These are phyloP conservation scores for Strix aluco DNA, from an alignment of 2,113 vertebrate species.

Conservation along the genomic window DNA sequence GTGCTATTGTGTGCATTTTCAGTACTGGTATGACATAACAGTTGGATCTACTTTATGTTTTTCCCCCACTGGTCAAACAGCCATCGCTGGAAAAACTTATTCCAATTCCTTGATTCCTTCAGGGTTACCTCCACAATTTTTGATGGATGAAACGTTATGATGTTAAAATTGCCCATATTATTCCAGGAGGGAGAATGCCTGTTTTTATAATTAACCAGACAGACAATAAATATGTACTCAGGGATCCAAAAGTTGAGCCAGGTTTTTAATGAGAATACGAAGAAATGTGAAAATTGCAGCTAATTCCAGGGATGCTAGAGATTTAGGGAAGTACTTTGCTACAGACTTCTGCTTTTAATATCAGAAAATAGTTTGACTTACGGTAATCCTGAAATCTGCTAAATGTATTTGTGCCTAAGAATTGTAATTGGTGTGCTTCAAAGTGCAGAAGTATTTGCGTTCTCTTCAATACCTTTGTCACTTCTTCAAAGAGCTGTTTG, in stretches of 20 bases:
- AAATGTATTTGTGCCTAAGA: conserved; percentile 21
- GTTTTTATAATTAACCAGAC: not conserved
- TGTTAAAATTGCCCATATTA: not conserved
- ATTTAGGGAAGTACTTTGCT: not conserved
- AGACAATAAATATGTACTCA: not conserved
- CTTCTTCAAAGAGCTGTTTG: not conserved
- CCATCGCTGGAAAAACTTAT: not conserved
- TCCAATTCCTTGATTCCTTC: not conserved
- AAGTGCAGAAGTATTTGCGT: not conserved
- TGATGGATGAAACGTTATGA: not conserved
- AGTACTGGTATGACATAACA: not conserved
- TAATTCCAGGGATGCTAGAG: not conserved
- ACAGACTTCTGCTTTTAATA: not conserved
- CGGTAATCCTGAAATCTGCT: not conserved
- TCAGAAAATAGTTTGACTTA: not conserved
- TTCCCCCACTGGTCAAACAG: not conserved
- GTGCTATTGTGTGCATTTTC: not conserved
- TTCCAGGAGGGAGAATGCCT: not conserved
- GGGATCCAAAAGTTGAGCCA: not conserved
- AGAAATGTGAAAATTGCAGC: not conserved
- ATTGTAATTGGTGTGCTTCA: not conserved
- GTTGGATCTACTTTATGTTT: not conserved
- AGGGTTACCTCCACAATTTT: not conserved
- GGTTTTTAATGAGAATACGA: not conserved
- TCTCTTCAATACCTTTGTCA: not conserved